Conservation (phyloP, 2,113 vertebrate genomes). For the Marmota flaviventris region DNA sequence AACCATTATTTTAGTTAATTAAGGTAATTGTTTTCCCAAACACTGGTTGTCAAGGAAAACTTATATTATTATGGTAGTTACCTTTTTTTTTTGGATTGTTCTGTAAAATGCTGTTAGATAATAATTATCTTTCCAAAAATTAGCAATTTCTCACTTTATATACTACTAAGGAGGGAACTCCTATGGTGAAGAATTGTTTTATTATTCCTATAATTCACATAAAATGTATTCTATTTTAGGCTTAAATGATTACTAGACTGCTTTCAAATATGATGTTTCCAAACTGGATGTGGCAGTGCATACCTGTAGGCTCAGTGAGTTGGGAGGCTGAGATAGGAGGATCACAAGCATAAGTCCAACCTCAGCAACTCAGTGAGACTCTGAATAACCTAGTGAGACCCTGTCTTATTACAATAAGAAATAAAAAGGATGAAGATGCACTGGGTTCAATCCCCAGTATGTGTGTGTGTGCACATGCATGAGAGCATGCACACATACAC, state of each 20-base stretch:
- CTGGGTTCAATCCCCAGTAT: no score
- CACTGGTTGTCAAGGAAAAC: slow-evolving; percentile 30
- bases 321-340: no score
- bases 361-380: no score
- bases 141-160: slow-evolving; percentile 21
- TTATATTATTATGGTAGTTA: background rate
- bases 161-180: background rate
- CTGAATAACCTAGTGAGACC: no score
- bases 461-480: no score
- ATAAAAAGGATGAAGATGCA: no score
- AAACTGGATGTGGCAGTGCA: no score
- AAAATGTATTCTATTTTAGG: slow-evolving; percentile 22
- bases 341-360: no score
- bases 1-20: slow-evolving; percentile 60
- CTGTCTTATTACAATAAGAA: no score
- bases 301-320: no score
- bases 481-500: no score
- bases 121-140: slow-evolving; percentile 55
- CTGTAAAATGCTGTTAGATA: background rate
- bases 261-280: background rate
- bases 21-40: slow-evolving; percentile 67
- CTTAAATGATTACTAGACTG: background rate
- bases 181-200: background rate
- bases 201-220: background rate
- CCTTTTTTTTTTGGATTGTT: background rate